These are phyloP conservation scores for Melanchra persicariae DNA, from an alignment of 2,888 invertebrate species.

Conservation along the genomic window DNA sequence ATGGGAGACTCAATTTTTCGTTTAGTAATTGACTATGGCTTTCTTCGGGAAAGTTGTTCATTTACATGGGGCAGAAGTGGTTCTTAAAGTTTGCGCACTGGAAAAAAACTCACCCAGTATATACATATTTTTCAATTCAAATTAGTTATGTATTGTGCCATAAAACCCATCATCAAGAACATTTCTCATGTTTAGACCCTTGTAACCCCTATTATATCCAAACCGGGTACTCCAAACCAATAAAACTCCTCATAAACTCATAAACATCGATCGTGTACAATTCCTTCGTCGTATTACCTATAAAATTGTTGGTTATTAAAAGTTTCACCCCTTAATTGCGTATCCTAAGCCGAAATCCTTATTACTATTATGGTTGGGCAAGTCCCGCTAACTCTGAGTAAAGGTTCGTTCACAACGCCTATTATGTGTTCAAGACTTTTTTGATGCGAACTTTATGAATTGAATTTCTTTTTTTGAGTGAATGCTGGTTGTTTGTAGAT, in stretches of 20 bases:
- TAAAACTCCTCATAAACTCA: conserved; percentile 64
- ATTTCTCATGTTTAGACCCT: neutral
- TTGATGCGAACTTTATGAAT: neutral
- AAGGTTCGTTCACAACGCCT: conserved; percentile 41
- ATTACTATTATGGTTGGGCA: conserved; percentile 71
- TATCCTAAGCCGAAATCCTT: conserved; percentile 82
- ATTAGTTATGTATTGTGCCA: too few relatives aligned
- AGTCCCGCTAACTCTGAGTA: conserved; percentile 55
- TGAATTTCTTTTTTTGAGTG: neutral
- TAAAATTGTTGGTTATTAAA: conserved; percentile 86
- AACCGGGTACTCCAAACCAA: conserved; percentile 47
- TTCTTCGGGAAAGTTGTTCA: too few relatives aligned
- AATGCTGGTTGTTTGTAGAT: neutral
- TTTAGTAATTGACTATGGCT: too few relatives aligned
- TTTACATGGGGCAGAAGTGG: too few relatives aligned
- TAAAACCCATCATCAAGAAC: too few relatives aligned
- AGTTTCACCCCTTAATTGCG: conserved; percentile 86
- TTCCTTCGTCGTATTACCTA: conserved; percentile 69
- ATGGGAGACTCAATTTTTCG: too few relatives aligned
- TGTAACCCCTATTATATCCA: conserved; percentile 14
- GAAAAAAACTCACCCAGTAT: too few relatives aligned
- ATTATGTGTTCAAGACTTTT: conserved; percentile 28
- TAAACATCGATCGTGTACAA: conserved; percentile 62
- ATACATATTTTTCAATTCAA: too few relatives aligned
- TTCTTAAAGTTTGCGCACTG: too few relatives aligned